These are phyloP conservation scores for Pocillopora verrucosa DNA, from an alignment of 64 coral and sea anemone genomes.

Conservation along the genomic window DNA sequence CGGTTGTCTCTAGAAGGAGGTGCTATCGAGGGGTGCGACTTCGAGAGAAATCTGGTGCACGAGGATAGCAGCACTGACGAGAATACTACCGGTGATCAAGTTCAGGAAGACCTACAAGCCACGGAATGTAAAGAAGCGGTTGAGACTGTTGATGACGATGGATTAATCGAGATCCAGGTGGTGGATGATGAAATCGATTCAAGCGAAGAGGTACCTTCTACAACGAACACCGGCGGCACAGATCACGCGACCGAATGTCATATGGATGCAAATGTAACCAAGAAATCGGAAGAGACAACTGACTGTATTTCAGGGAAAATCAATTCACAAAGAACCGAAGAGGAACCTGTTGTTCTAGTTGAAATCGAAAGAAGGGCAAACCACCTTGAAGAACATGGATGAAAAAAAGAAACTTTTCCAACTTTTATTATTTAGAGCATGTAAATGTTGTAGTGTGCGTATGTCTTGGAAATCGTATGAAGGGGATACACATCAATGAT, in stretches of 20 bases:
- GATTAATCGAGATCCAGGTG: background rate
- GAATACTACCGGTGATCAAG: background rate
- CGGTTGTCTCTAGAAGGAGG: constrained; percentile 68
- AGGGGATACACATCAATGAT: too few relatives aligned
- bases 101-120: background rate
- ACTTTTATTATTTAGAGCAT: too few relatives aligned
- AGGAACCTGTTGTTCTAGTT: background rate
- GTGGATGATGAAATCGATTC: background rate
- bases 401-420: too few relatives aligned
- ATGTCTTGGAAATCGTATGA: too few relatives aligned
- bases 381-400: too few relatives aligned
- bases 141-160: background rate
- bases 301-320: constrained; percentile 26
- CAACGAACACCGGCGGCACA: background rate
- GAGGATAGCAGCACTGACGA: background rate
- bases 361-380: background rate
- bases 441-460: too few relatives aligned
- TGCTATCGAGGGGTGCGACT: constrained; percentile 44
- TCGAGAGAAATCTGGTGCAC: constrained; percentile 64
- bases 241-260: background rate
- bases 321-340: constrained; percentile 24
- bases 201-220: background rate
- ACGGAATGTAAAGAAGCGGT: background rate
- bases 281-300: background rate
- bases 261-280: background rate